Percentiles rank a stretch among this genome's conserved stretches.
Evolutionary conservation across 2,797 vertebrate species (phyloP).

Genomic region (Varecia variegata): DNA sequence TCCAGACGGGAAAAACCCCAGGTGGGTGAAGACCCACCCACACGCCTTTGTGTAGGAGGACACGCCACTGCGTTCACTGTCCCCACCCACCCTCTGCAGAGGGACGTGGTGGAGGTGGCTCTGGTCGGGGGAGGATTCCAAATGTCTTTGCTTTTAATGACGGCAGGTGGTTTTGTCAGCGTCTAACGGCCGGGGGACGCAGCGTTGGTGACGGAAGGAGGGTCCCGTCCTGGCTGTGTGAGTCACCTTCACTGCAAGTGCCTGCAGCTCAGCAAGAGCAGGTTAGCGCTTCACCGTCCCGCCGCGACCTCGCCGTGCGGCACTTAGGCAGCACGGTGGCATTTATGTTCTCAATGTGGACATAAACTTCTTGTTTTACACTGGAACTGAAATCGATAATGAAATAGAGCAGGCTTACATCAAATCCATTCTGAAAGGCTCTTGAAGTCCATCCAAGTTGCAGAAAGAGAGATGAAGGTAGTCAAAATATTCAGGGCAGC

Average conservation of each 20-base stretch:
- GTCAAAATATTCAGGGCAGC: not conserved
- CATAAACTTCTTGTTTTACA: constrained; percentile 58
- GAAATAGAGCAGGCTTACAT: not conserved
- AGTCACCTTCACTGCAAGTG: not conserved
- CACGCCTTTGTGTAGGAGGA: not conserved
- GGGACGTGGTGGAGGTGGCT: accelerated
- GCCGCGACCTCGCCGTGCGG: not conserved
- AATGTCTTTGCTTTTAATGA: not conserved
- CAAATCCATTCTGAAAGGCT: constrained; percentile 52
- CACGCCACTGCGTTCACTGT: accelerated
- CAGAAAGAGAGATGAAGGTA: constrained; percentile 9
- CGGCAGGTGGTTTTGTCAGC: not conserved
- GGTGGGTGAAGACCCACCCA: not conserved
- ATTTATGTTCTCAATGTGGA: constrained; percentile 48
- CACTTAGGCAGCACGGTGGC: constrained; percentile 30
- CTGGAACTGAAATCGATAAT: constrained; percentile 44
- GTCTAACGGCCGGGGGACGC: not conserved
- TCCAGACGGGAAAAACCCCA: not conserved
- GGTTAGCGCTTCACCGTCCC: not conserved
- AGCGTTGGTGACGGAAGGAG: not conserved
- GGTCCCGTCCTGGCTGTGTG: not conserved
- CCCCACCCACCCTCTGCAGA: not conserved
- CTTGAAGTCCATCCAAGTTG: constrained; percentile 40
- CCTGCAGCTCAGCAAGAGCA: constrained; percentile 13
- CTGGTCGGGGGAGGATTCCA: not conserved